phyloP scores from a whole-genome alignment of 1,140 invertebrate species.

The Microplitis mediator region DNA sequence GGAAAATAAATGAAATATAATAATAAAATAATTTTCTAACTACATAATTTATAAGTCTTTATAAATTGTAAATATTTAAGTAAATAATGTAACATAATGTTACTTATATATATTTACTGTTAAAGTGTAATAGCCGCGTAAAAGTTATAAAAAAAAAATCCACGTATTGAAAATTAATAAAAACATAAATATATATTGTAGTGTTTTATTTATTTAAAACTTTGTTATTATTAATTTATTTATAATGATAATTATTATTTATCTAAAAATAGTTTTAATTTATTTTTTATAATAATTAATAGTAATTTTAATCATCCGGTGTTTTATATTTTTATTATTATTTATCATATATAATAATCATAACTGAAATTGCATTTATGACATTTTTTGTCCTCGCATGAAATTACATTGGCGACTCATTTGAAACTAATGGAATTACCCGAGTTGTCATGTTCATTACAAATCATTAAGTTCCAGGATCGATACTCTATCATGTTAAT shows the following conservation, averaged over 20 bases:
- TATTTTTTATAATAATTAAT: background rate
- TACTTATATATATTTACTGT: slow-evolving; percentile 29
- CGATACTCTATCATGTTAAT: background rate
- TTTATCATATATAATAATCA: background rate
- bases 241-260: background rate
- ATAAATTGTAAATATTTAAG: slow-evolving; percentile 26
- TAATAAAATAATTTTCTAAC: slow-evolving; percentile 26
- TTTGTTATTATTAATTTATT: background rate
- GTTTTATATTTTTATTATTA: background rate
- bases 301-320: background rate
- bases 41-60: slow-evolving; percentile 30
- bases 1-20: slow-evolving; percentile 17
- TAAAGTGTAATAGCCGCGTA: slow-evolving; percentile 28
- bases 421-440: slow-evolving; percentile 12
- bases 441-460: background rate
- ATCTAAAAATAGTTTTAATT: background rate
- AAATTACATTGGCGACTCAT: background rate
- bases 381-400: slow-evolving; percentile 1
- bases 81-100: slow-evolving; percentile 23
- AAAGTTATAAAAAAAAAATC: slow-evolving; percentile 30
- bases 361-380: background rate
- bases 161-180: background rate
- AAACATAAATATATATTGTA: background rate
- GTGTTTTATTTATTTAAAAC: background rate
- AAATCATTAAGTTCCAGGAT: background rate